phyloP scores from a whole-genome alignment of 2,797 vertebrate species.

The Odontamblyopus lacepedii region DNA sequence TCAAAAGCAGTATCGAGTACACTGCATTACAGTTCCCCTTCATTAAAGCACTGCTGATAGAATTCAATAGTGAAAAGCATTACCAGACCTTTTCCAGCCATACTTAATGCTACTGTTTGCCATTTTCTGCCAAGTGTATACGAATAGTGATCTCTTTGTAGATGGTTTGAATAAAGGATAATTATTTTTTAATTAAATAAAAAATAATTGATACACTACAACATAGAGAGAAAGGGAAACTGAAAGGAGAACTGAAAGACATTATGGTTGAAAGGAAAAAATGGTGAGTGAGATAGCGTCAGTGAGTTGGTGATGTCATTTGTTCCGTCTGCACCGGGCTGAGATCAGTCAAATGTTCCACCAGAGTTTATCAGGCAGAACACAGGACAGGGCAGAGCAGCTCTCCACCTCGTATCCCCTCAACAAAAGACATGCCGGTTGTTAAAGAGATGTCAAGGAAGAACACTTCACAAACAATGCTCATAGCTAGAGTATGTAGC shows the following conservation, averaged over 20 bases:
- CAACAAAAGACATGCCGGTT: conserved; percentile 63
- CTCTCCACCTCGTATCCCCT: conserved; percentile 57
- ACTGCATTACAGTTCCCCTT: conserved; percentile 25
- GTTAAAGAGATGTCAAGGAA: conserved; percentile 45
- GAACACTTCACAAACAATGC: background rate
- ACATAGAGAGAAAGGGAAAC: conserved; percentile 11
- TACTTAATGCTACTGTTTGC: conserved; percentile 50
- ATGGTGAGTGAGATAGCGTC: conserved; percentile 60
- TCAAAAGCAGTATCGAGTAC: conserved; percentile 25
- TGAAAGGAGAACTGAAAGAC: conserved; percentile 19
- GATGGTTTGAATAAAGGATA: conserved; percentile 49
- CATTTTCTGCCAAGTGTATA: conserved; percentile 43
- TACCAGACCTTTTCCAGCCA: conserved; percentile 54
- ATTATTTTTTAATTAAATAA: conserved; percentile 59
- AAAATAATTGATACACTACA: conserved; percentile 8
- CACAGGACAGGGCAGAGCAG: conserved; percentile 55
- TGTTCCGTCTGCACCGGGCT: conserved; percentile 72
- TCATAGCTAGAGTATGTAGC: background rate
- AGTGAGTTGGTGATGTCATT: conserved; percentile 73
- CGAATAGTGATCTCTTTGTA: conserved; percentile 62
- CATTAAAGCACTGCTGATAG: conserved; percentile 29
- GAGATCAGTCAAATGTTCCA: conserved; percentile 73
- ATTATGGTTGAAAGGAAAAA: conserved; percentile 24
- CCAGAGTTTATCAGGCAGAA: conserved; percentile 68
- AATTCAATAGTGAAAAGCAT: conserved; percentile 35